A percentile compares a stretch with the other conserved stretches of the same genome.
phyloP scores from a whole-genome alignment of 1,140 invertebrate genomes.

The Drosophila grimshawi region DNA sequence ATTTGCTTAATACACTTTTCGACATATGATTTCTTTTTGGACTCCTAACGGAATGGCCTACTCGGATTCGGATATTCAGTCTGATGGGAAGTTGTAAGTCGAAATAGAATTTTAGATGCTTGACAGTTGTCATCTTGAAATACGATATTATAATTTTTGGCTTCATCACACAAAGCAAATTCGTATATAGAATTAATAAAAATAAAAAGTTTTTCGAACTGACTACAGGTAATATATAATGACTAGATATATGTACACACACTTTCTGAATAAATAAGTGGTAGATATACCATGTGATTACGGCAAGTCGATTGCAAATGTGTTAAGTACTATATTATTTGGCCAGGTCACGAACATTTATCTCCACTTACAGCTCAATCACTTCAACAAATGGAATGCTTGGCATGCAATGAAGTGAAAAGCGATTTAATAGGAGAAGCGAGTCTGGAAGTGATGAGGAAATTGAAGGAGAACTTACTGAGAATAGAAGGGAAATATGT shows the following conservation, averaged over 20 bases:
- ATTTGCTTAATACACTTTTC: not conserved
- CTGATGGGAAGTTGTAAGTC: not conserved
- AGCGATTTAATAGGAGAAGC: not conserved
- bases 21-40: not conserved
- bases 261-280: too few species aligned
- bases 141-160: not conserved
- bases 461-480: too few species aligned
- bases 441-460: too few species aligned
- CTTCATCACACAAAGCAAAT: not conserved
- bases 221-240: not conserved
- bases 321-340: conserved; percentile 1
- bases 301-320: not conserved
- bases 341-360: not conserved
- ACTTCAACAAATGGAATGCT: not conserved
- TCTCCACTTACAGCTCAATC: not conserved
- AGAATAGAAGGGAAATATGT: too few species aligned
- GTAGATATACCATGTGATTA: too few species aligned
- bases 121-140: not conserved
- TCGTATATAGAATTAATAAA: too few species aligned
- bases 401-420: not conserved
- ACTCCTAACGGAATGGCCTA: conserved; percentile 11
- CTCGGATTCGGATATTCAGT: not conserved
- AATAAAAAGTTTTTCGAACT: too few species aligned
- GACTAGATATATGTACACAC: not conserved
- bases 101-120: not conserved